These are phyloP conservation scores for Drosophila meridiana DNA, from an alignment of 2,888 invertebrate species.

Conservation along the genomic window DNA sequence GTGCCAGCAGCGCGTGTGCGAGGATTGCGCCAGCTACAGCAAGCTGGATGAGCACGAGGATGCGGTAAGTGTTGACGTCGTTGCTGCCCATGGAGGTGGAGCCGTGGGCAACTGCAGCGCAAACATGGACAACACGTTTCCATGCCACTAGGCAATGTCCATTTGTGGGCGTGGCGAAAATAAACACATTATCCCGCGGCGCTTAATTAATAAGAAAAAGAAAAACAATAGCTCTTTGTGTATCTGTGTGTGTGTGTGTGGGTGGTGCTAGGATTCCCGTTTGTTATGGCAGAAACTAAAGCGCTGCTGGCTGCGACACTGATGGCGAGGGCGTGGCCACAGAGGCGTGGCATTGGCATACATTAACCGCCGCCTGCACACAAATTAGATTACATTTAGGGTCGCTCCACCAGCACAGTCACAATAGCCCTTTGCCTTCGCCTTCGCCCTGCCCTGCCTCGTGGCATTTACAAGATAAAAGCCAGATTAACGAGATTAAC, in stretches of 20 bases:
- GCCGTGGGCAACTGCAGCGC: slow-evolving; percentile 22
- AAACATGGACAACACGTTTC: slow-evolving; percentile 45
- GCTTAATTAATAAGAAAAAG: slow-evolving; percentile 70
- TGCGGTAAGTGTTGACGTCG: slow-evolving; percentile 87
- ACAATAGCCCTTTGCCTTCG: slow-evolving; percentile 35
- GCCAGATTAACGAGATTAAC: slow-evolving; percentile 76
- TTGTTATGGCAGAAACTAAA: slow-evolving; percentile 33
- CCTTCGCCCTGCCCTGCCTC: slow-evolving; percentile 11
- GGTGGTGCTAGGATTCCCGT: slow-evolving; percentile 13
- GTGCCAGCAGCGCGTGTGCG: slow-evolving; percentile 95
- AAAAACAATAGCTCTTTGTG: slow-evolving; percentile 40
- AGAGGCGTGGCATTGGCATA: slow-evolving; percentile 45
- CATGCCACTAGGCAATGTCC: slow-evolving; percentile 66
- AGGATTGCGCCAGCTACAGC: slow-evolving; percentile 96
- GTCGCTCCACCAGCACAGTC: slow-evolving; percentile 6
- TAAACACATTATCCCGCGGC: slow-evolving; percentile 56
- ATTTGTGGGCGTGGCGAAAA: slow-evolving; percentile 47
- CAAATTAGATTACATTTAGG: slow-evolving; percentile 72
- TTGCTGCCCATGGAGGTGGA: not conserved
- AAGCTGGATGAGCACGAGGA: slow-evolving; percentile 93
- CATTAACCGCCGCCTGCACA: slow-evolving; percentile 61
- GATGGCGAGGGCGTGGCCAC: slow-evolving; percentile 40
- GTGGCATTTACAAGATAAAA: slow-evolving; percentile 72
- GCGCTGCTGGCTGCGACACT: slow-evolving; percentile 43
- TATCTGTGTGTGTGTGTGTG: not conserved